Conservation (phyloP, 2,113 vertebrate species). For the Notarius quadriscutis region DNA sequence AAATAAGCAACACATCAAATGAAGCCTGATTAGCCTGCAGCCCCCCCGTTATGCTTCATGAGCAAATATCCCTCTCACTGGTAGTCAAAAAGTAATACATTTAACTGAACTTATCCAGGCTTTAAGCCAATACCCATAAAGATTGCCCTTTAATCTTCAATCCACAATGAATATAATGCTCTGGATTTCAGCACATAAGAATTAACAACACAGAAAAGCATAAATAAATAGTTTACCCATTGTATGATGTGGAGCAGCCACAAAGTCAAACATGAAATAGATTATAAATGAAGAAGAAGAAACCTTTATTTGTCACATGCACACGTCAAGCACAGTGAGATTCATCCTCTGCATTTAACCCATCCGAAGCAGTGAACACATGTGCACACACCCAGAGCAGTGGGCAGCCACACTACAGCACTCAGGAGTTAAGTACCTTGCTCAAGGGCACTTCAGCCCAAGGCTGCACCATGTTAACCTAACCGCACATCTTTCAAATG, state of each 20-base stretch:
- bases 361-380: too few relatives aligned
- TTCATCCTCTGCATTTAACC: too few relatives aligned
- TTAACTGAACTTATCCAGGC: not conserved
- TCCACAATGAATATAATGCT: not conserved
- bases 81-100: not conserved
- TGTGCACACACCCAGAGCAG: too few relatives aligned
- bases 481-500: too few relatives aligned
- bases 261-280: not conserved
- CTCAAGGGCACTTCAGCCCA: too few relatives aligned
- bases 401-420: too few relatives aligned
- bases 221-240: not conserved
- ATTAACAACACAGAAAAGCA: not conserved
- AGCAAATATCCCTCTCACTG: not conserved
- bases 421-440: too few relatives aligned
- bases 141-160: not conserved
- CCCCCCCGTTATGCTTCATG: not conserved
- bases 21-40: not conserved
- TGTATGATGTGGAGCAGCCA: not conserved
- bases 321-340: too few relatives aligned
- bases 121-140: not conserved
- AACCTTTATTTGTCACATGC: too few relatives aligned
- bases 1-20: not conserved
- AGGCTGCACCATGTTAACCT: too few relatives aligned
- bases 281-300: not conserved
- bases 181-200: not conserved